Evolutionary conservation across 1,140 invertebrate genomes (phyloP), one percentile per base, ranked within the genome.

Genomic region (Eurosta solidaginis): DNA sequence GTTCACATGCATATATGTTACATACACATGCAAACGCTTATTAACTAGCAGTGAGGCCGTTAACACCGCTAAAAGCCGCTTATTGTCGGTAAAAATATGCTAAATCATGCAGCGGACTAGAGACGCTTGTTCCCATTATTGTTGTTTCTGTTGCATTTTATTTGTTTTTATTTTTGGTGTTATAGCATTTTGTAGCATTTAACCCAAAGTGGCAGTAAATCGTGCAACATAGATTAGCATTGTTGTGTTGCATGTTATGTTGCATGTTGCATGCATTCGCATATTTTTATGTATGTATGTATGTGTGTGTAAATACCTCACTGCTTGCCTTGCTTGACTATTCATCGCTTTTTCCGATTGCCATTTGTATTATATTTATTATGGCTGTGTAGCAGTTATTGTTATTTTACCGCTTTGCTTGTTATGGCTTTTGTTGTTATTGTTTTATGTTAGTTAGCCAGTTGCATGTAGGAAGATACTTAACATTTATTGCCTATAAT

Each of bases 181-280:
- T 73, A 1, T 20, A 47, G 20, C 74, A 47, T 50, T 75, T 75
- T 45, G 74, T 50, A 50, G 47, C 47, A 33, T 75, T 75, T 75
- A 50, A 75, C 14, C 42, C n/a, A 50, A 50, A 45, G 74, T 45
- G 42, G 74, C n/a, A 17, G 74, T 75, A 75, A 75, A 75, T 75
- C 74, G 74, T 75, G 74, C 74, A 75, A 36, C 74, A 75, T 50
- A 75, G 74, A 75, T 75, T 75, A 75, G 74, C 74, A 29, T 47
- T 75, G 44, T 29, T 68, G 59, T 68, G 59, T 68, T 68, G 59
- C n/a, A n/a, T n/a, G n/a, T n/a, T n/a, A n/a, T n/a, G n/a, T n/a
- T n/a, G n/a, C 59, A 68, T 68, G 59, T 42, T 68, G 52, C 45
- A 54, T 20, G 33, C 3, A 52, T 22, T 12, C 17, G 27, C 25